Evolutionary conservation across 2,113 vertebrate species (phyloP).

Genomic region (Labeo catla): DNA sequence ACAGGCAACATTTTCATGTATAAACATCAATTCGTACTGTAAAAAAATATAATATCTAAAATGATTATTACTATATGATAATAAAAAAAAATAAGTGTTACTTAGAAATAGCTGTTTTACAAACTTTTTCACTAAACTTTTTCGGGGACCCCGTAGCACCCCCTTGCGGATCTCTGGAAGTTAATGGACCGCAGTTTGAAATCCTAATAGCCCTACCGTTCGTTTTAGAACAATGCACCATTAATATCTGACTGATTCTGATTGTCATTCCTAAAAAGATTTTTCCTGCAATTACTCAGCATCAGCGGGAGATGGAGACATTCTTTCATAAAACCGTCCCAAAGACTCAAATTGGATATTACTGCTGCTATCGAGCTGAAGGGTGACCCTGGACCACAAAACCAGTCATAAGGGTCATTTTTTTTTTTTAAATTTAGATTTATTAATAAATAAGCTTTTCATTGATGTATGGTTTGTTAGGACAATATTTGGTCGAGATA

Average conservation of each 20-base stretch:
- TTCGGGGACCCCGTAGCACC: background rate
- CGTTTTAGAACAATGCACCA: background rate
- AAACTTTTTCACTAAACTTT: background rate
- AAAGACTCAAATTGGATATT: background rate
- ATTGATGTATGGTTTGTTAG: too few relatives aligned
- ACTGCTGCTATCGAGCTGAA: background rate
- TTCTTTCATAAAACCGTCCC: background rate
- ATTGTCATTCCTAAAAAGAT: background rate
- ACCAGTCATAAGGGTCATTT: too few relatives aligned
- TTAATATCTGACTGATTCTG: background rate
- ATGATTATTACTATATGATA: too few relatives aligned
- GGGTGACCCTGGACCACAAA: too few relatives aligned
- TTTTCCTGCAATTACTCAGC: background rate
- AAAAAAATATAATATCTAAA: too few relatives aligned
- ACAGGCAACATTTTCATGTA: too few relatives aligned
- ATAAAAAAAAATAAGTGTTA: too few relatives aligned
- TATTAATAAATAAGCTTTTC: too few relatives aligned
- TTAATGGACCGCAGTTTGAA: background rate
- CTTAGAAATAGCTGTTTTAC: background rate
- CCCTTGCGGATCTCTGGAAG: background rate
- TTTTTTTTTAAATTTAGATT: too few relatives aligned
- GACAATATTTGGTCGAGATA: too few relatives aligned
- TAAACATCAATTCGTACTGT: too few relatives aligned
- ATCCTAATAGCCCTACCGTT: background rate
- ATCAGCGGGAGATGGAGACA: conserved; percentile 32